Evolutionary conservation across 2,113 vertebrate species (phyloP), one percentile per base, ranked within the genome.

Genomic region (Oryzias celebensis): DNA sequence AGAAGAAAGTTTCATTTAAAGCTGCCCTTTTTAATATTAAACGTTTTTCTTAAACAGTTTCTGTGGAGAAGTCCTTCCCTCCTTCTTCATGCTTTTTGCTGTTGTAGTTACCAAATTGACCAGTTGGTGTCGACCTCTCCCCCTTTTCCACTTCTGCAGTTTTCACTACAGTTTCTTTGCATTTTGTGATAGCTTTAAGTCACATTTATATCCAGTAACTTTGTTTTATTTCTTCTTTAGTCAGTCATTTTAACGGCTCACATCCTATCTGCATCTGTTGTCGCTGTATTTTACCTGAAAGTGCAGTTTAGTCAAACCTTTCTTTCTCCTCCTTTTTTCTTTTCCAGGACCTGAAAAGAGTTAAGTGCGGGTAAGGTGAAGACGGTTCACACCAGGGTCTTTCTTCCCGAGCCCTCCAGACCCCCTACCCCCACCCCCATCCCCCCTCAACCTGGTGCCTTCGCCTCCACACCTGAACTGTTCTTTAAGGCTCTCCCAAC

Each of bases 71-170:
- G 54, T 61, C 62, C 20, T 50, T 28, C 42, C 54, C 5, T n/a
- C 28, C 22, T 12, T 1, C 18, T 68, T 67, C 62, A 46, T 54
- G 77, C 78, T 73, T 26, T 81, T 85, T 64, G 65, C 62, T 54
- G 73, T 36, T 90, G 92, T 89, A 91, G 86, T 92, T 88, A 86
- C 79, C 65, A 46, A 75, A 78, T 85, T 58, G 65, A 22, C 90
- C 92, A 92, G 92, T 91, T 92, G 88, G 92, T 90, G 90, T 91
- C 90, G 50, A 85, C 82, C 68, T 93, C 55, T 77, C 65, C 42
- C 76, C 72, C 15, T 60, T 78, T 79, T 42, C 45, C 31, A 26
- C 6, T n/a, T 22, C 24, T 2, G 43, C 73, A n/a, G 7, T 62
- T 10, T 45, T 6, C 12, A 52, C 4, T 22, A 45, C 36, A 66